These are phyloP conservation scores for Coronaproctus castanopsis DNA, from an alignment of 2,888 invertebrate genomes.

Conservation along the genomic window DNA sequence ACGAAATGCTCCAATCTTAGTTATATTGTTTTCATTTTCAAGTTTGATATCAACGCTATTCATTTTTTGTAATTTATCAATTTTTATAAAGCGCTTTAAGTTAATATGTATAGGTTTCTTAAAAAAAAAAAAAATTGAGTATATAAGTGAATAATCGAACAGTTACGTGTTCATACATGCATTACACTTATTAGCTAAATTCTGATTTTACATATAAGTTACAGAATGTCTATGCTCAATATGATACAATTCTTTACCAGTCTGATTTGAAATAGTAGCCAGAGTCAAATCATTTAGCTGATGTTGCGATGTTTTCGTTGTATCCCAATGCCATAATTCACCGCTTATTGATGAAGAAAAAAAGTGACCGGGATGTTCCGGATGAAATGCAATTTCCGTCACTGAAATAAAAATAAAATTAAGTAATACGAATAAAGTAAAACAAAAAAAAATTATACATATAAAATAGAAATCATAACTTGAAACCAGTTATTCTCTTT, in stretches of 20 bases:
- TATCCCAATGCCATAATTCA: constrained; percentile 78
- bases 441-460: background rate
- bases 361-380: constrained; percentile 60
- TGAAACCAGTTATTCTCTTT: background rate
- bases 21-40: too few relatives aligned
- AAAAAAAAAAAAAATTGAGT: too few relatives aligned
- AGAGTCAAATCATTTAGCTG: constrained; percentile 3
- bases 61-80: too few relatives aligned
- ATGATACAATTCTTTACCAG: background rate
- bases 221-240: background rate
- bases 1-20: too few relatives aligned
- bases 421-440: background rate
- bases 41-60: too few relatives aligned
- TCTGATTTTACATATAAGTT: too few relatives aligned
- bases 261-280: background rate
- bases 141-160: too few relatives aligned
- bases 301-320: constrained; percentile 25
- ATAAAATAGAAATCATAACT: background rate
- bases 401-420: constrained; percentile 30
- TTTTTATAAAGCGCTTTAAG: too few relatives aligned
- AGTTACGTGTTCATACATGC: too few relatives aligned
- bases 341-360: constrained; percentile 63
- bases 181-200: too few relatives aligned
- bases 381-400: constrained; percentile 73
- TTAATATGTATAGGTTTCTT: too few relatives aligned